Conservation (phyloP, 2,113 vertebrate species). For the Oxyura jamaicensis region DNA sequence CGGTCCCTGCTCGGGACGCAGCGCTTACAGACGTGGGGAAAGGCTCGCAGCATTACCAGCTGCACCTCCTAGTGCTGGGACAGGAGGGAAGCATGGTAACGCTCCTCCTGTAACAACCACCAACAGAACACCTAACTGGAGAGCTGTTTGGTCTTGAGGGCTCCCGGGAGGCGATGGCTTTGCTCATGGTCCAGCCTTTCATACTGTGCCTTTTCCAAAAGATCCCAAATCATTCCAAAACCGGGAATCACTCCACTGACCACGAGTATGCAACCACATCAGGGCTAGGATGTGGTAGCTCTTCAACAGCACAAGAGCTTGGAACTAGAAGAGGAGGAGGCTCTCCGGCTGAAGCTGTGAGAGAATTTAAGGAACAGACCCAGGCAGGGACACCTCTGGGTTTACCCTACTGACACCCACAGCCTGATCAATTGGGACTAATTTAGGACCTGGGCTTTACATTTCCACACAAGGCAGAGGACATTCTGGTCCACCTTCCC, state of each 20-base stretch:
- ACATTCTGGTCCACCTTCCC: not conserved
- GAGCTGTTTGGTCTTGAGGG: not conserved
- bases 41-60: not conserved
- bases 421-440: not conserved
- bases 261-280: not conserved
- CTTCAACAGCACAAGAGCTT: constrained; percentile 5
- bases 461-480: not conserved
- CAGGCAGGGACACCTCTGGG: not conserved
- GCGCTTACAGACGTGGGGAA: not conserved
- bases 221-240: constrained; percentile 10
- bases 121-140: not conserved
- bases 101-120: not conserved
- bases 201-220: not conserved
- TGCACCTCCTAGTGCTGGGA: constrained; percentile 45
- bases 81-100: not conserved
- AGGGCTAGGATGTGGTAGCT: not conserved
- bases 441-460: not conserved
- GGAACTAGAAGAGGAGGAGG: not conserved
- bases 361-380: not conserved
- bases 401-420: not conserved
- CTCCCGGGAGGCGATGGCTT: not conserved
- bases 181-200: not conserved
- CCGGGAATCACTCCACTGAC: constrained; percentile 14
- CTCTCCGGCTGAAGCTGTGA: not conserved
- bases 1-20: not conserved